Evolutionary conservation across 2,888 invertebrate species (phyloP), one percentile per base, ranked within the genome.

Genomic region (Mayetiola destructor): DNA sequence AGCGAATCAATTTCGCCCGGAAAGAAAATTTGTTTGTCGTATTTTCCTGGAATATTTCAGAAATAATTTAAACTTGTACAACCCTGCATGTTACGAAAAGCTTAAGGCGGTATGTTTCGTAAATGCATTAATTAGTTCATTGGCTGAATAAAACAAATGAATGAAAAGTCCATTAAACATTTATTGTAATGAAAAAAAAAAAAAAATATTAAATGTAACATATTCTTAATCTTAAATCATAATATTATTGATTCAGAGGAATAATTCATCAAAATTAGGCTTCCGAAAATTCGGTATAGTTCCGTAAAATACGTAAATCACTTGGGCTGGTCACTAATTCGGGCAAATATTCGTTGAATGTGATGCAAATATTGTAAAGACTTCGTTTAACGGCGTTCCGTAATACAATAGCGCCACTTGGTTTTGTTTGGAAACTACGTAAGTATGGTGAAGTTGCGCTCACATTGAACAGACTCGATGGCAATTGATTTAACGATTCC

Each of bases 321-420:
- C 16, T 48, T 48, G 23, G 23, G 9, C 9, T 48, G 8, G 27
- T 48, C 2, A 48, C n/a, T 5, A 48, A n/a, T 48, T 53, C 53
- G 32, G 32, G 10, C 20, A 53, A 32, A 88, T 76, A 65, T 82
- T 85, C 58, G 78, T 78, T 78, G 67, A 86, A 88, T 0, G 64
- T 63, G 3, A 62, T 64, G 56, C 68, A 68, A 18, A 73, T 67
- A 27, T 65, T 64, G 68, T 84, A 87, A 58, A 88, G 76, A 69
- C 86, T 85, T 60, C 85, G 76, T 64, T 81, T 84, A 0, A 84
- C 77, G 30, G 85, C 79, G 60, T 78, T 78, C 57, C 79, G 75
- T 8, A 84, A 70, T 2, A 78, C 79, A 61, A 76, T 72, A 64
- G 81, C 78, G 73, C 81, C 79, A 68, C 77, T 73, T 58, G 80